These are phyloP conservation scores for Hydrotaea diabolus DNA, from an alignment of 2,888 invertebrate genomes.

Conservation along the genomic window DNA sequence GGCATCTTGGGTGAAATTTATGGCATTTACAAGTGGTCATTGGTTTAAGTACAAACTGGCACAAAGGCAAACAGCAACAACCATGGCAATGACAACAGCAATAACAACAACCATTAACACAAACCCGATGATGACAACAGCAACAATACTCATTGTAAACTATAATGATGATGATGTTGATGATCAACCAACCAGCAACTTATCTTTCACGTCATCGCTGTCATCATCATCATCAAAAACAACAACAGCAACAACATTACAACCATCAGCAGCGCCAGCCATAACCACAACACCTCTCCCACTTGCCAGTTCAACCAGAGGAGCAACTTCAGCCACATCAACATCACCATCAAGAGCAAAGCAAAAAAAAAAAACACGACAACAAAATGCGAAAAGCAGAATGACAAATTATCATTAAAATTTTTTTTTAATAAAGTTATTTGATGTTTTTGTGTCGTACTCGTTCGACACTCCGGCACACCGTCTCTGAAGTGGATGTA, in stretches of 20 bases:
- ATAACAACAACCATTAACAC: not conserved
- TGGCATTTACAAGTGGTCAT: conserved; percentile 63
- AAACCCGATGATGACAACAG: not conserved
- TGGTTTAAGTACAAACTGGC: conserved; percentile 26
- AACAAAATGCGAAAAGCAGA: not conserved
- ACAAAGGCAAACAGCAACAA: not conserved
- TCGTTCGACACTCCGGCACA: not conserved
- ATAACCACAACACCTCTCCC: conserved; percentile 3
- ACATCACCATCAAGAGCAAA: not conserved
- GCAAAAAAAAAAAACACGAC: not conserved
- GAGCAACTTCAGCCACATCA: not conserved
- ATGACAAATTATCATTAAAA: conserved; percentile 59
- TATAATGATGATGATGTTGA: not conserved
- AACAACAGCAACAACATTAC: too few relatives aligned
- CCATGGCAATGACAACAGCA: not conserved
- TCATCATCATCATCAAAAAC: conserved; percentile 4
- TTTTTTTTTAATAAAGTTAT: conserved; percentile 55
- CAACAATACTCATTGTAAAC: conserved; percentile 20
- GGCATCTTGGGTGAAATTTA: conserved; percentile 57
- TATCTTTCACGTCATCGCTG: not conserved
- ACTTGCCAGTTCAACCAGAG: not conserved
- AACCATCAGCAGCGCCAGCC: not conserved
- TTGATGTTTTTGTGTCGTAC: conserved; percentile 40
- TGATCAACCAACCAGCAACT: conserved; percentile 26
- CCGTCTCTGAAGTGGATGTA: not conserved